Base-by-base conservation (phyloP, 2,113 vertebrate genomes). In the Uria lomvia region DNA sequence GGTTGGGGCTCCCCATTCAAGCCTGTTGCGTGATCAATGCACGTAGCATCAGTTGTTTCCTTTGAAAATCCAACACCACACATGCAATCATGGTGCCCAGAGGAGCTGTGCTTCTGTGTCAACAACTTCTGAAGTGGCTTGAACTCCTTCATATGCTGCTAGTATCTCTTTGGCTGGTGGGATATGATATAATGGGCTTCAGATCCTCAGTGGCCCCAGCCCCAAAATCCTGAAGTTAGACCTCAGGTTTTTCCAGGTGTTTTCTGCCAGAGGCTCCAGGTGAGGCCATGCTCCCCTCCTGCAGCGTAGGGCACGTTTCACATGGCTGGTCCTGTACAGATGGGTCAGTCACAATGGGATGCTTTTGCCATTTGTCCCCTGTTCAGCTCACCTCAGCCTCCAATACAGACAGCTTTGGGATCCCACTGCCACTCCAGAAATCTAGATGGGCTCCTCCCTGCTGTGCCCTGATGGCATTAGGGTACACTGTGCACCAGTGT, bases 11-110 rank as follows among this genome's bases (percentile, higher is more conserved):
- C 32, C 23, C 15, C 10, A 38, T 72, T 56, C 49, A 27, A 78
- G 52, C 73, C 30, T 50, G 17, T 49, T 70, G 36, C 43, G 15
- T 65, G 42, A 56, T 50, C 12, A 49, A 8, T 2, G n/a, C 22
- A 78, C 3, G 0, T 18, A 63, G 21, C 7, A 4, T 71, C 1
- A 1, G 20, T n/a, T 76, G 5, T 6, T 56, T 70, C 49, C 13
- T 77, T 56, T 43, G 72, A 77, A 85, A 36, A 55, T 22, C 63
- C 38, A 68, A 15, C 15, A 27, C 15, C 34, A 23, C 27, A 40
- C 29, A 27, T 12, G 20, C 12, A 74, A 34, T 36, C 7, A 6
- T 52, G 43, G 17, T 50, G 32, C 43, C 77, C 21, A 66, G 36
- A 63, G 27, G 67, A 65, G 24, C 63, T 50, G 49, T 63, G 56